These are phyloP conservation scores for Meloidogyne floridensis DNA, from an alignment of 1,140 invertebrate genomes.

Conservation along the genomic window DNA sequence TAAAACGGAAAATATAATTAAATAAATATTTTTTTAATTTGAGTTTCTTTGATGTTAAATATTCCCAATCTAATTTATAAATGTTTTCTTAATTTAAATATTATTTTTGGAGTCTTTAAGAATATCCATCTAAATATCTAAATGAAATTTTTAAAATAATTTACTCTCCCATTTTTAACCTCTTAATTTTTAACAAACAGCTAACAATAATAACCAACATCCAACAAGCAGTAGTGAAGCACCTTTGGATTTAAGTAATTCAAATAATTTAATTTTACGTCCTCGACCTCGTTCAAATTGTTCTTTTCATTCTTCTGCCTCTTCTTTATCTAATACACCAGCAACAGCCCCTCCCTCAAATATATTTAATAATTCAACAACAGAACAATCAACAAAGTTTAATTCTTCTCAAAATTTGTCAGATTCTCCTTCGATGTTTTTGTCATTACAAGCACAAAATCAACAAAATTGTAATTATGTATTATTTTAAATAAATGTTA, in stretches of 20 bases:
- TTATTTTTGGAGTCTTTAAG: too few species aligned
- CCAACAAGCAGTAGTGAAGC: neutral
- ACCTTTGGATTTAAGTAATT: neutral
- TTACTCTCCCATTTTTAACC: too few species aligned
- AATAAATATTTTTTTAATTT: too few species aligned
- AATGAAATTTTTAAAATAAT: too few species aligned
- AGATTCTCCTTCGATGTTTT: neutral
- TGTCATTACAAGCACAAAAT: neutral
- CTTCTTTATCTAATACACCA: neutral
- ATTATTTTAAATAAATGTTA: neutral
- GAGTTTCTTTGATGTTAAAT: too few species aligned
- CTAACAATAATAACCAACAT: neutral
- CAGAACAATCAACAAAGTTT: neutral
- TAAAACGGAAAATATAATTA: too few species aligned
- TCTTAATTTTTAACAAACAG: too few species aligned
- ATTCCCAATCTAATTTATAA: too few species aligned
- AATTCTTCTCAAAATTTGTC: neutral
- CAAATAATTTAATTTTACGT: neutral
- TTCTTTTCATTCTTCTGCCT: neutral
- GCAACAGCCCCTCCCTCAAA: neutral
- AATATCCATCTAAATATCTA: too few species aligned
- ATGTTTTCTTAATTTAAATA: too few species aligned
- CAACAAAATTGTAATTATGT: neutral
- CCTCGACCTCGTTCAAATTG: neutral
- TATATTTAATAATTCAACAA: neutral